A percentile compares a stretch with the other conserved stretches of the same genome.
Evolutionary conservation across 2,797 vertebrate genomes (phyloP).

Genomic region (Parauchenoglanis ngamensis): DNA sequence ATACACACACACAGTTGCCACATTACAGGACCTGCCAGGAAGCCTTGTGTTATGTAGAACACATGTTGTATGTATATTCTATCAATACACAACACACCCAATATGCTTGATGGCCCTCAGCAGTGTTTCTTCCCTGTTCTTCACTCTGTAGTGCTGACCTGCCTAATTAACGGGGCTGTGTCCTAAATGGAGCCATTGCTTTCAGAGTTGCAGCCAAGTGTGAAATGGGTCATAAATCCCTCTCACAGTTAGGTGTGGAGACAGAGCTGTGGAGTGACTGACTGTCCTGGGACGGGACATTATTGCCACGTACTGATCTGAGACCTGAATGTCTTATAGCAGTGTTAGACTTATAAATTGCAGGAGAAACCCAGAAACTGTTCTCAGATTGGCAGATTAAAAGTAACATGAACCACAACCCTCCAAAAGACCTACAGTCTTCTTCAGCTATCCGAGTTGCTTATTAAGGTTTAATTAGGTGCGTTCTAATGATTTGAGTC

Average conservation of each 20-base stretch:
- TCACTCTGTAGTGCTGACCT: constrained; percentile 10
- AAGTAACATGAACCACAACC: background rate
- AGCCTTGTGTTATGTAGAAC: background rate
- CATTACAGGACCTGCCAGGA: background rate
- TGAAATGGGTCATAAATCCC: constrained; percentile 77
- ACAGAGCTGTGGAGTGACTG: constrained; percentile 60
- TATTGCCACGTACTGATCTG: background rate
- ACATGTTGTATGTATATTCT: background rate
- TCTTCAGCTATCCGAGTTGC: background rate
- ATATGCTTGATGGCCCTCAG: background rate
- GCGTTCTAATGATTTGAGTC: background rate
- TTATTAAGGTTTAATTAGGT: background rate
- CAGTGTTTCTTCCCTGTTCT: background rate
- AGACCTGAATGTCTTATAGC: background rate
- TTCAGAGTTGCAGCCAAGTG: constrained; percentile 66
- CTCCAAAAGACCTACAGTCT: background rate
- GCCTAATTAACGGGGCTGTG: constrained; percentile 72
- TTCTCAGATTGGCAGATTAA: background rate
- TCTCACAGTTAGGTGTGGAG: constrained; percentile 53
- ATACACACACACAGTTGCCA: background rate
- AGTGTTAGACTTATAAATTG: constrained; percentile 20
- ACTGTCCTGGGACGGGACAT: constrained; percentile 4
- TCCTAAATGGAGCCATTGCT: constrained; percentile 70
- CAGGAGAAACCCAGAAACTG: constrained; percentile 16
- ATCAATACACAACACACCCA: constrained; percentile 4